Evolutionary conservation across 2,797 vertebrate species (phyloP).

Genomic region (Graptemys geographica): DNA sequence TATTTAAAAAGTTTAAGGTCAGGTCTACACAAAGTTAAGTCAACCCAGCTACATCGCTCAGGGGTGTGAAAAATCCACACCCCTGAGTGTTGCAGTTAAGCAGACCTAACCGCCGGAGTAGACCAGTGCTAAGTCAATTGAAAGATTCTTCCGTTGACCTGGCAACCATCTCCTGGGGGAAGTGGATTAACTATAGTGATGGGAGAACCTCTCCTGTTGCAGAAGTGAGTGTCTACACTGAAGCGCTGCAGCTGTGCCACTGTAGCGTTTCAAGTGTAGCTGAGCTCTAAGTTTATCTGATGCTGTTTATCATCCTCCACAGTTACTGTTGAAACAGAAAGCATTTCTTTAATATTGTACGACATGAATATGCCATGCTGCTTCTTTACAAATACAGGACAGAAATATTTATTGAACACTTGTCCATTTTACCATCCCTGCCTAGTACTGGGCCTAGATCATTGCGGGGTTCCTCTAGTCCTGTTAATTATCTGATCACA

Average conservation of each 20-base stretch:
- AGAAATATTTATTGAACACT: neutral
- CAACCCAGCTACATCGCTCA: neutral
- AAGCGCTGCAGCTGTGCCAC: neutral
- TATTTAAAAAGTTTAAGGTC: neutral
- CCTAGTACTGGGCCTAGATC: neutral
- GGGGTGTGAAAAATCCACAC: neutral
- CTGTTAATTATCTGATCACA: neutral
- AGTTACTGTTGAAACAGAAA: neutral
- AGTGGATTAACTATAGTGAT: neutral
- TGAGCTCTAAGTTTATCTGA: neutral
- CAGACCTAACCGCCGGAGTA: neutral
- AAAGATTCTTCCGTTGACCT: neutral
- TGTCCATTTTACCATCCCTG: neutral
- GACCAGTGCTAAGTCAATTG: neutral
- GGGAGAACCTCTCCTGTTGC: neutral
- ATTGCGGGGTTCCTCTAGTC: neutral
- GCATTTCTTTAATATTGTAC: neutral
- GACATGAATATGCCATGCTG: neutral
- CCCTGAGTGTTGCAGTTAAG: neutral
- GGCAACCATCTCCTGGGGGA: neutral
- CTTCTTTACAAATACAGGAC: neutral
- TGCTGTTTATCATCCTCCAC: neutral
- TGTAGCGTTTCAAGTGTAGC: neutral
- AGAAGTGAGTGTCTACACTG: neutral
- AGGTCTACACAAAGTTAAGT: neutral